These are phyloP conservation scores for Scaptomyza tumidula DNA, from an alignment of 2,888 invertebrate species.

Conservation along the genomic window DNA sequence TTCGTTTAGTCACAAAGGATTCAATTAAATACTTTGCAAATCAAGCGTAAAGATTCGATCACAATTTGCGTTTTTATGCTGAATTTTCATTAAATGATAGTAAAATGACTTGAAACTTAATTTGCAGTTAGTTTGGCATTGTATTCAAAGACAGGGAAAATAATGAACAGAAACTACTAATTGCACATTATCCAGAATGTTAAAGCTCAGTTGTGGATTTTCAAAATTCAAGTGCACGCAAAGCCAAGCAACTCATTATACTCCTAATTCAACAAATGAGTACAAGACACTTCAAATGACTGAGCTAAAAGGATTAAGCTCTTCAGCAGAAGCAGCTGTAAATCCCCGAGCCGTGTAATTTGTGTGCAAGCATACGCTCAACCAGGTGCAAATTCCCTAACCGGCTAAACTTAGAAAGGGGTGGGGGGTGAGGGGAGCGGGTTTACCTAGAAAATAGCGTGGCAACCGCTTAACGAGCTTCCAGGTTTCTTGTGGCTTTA, in stretches of 20 bases:
- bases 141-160: neutral
- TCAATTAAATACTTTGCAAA: slow-evolving; percentile 53
- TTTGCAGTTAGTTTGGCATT: slow-evolving; percentile 4
- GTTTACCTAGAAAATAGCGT: slow-evolving; percentile 50
- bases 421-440: too few relatives aligned
- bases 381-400: slow-evolving; percentile 48
- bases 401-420: slow-evolving; percentile 35
- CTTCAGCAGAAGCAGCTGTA: slow-evolving; percentile 61
- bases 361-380: slow-evolving; percentile 57
- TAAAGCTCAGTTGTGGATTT: neutral
- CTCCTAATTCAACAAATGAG: slow-evolving; percentile 55
- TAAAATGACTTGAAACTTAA: neutral
- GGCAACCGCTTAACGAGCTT: slow-evolving; percentile 59
- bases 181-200: neutral
- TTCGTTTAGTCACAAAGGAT: slow-evolving; percentile 47
- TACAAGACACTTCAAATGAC: slow-evolving; percentile 62
- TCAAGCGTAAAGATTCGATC: slow-evolving; percentile 36
- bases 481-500: slow-evolving; percentile 74
- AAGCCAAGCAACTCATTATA: slow-evolving; percentile 43
- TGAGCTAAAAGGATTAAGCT: slow-evolving; percentile 71
- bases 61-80: neutral
- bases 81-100: neutral
- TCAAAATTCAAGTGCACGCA: slow-evolving; percentile 18
- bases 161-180: neutral
- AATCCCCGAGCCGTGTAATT: slow-evolving; percentile 61